Base-by-base conservation (phyloP, 2,888 invertebrate species). In the Machimus rusticus region DNA sequence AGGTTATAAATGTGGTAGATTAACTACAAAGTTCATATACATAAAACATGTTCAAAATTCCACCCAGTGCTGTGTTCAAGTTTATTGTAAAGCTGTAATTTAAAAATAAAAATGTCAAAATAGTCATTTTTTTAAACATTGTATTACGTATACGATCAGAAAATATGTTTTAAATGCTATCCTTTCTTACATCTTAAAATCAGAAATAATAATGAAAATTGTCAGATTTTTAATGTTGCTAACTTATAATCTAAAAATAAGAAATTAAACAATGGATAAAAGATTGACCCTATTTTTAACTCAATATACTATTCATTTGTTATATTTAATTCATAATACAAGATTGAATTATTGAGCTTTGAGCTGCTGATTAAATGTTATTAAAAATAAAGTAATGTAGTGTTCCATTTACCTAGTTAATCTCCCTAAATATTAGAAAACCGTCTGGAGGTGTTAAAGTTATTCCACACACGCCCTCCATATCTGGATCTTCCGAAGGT, bases 391-490 rank as follows among this genome's bases (percentile, higher is more conserved):
- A 46, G 1, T 16, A 79, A 76, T 37, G n/a, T 9, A 14, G 4
- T 34, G n/a, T 12, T 37, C 12, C 6, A 76, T 76, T 76, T 16
- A 34, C 28, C 28, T 76, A 76, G 5, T 76, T 76, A 37, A 76
- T 4, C 39, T 76, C 87, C 76, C 88, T 88, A 74, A 90, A 89
- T n/a, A 88, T 89, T 34, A 95, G 90, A 46, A 91, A 91, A 89
- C 95, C 95, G 0, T 92, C 91, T 43, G 95, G 95, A 0, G 97
- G 97, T 0, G 95, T 93, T 14, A 97, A 92, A 0, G 96, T 97
- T 9, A 97, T 95, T 4, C 97, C 97, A 88, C 95, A 95, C 23
- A 94, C 94, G 2, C 97, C 97, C 81, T 93, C 93, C 92, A 96
- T 94, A 90, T 95, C 94, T 0, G 95, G 93, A 0, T 91, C 90